A percentile compares a stretch with the other conserved stretches of the same genome.
phyloP scores from a whole-genome alignment of 2,888 invertebrate species.

The Orthosia gothica region DNA sequence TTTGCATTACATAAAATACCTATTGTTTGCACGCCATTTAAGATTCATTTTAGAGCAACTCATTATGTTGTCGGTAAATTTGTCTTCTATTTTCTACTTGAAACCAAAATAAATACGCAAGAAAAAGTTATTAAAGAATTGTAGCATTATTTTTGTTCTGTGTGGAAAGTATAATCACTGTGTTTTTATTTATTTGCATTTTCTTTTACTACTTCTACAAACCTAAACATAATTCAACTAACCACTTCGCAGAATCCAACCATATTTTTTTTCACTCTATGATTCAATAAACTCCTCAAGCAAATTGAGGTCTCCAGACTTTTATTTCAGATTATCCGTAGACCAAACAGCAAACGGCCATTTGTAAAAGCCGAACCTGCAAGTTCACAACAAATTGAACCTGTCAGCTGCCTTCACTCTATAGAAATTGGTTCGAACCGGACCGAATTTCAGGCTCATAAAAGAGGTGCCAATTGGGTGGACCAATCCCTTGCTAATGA shows the following conservation, averaged over 20 bases:
- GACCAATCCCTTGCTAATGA: constrained; percentile 65
- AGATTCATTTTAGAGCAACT: not conserved
- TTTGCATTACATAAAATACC: not conserved
- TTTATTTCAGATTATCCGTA: constrained; percentile 35
- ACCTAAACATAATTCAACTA: not conserved
- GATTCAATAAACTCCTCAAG: constrained; percentile 5
- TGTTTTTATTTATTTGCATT: not conserved
- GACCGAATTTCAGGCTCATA: constrained; percentile 60
- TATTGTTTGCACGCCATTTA: not conserved
- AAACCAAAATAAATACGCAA: not conserved
- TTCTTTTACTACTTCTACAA: not conserved
- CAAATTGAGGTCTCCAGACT: constrained; percentile 21
- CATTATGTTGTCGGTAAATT: not conserved
- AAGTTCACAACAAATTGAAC: constrained; percentile 63
- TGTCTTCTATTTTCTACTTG: not conserved
- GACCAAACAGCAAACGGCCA: constrained; percentile 52
- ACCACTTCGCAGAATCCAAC: not conserved
- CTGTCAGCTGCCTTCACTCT: constrained; percentile 54
- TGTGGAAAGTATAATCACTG: not conserved
- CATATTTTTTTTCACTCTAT: not conserved
- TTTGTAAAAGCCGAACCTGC: constrained; percentile 53
- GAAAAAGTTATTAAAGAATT: not conserved
- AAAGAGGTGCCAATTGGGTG: constrained; percentile 69
- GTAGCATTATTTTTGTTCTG: not conserved
- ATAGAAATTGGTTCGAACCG: constrained; percentile 57